Evolutionary conservation across 2,797 vertebrate species (phyloP), one percentile per base, ranked within the genome.

Genomic region (Merluccius polli): DNA sequence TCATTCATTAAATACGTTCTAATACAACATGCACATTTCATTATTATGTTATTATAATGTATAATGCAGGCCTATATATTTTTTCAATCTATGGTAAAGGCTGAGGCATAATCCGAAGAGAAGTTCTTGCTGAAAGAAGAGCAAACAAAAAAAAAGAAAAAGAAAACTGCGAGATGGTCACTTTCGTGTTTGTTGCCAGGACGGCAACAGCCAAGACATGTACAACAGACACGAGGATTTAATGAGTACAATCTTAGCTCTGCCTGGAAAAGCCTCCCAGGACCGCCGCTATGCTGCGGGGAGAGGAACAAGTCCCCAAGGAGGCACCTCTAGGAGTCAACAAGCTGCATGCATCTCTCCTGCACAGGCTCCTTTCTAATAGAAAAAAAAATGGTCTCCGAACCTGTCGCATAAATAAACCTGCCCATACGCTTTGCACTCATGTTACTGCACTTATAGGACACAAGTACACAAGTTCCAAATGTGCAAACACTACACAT

Each of bases 221-320:
- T 78, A 72, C 33, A 72, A 71, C 52, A 85, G 78, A 73, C 71
- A 67, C 68, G 67, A 52, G 33, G 73, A 73, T 78, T 76, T 92
- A 93, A 92, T 91, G 92, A 92, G 87, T 75, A 73, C 85, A 88
- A 87, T 83, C 87, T 77, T n/a, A 83, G 80, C n/a, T 16, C 77
- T 75, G 77, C 75, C 18, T 70, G 70, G 70, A 77, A 71, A 83
- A 82, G 85, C 84, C 91, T 89, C 87, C 15, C 44, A 79, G 89
- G 87, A 83, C 79, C 15, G 78, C 78, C 81, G 71, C 87, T 86
- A 89, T 69, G 71, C 83, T 77, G 85, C 81, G 67, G 79, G 74
- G 85, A 88, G 75, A 69, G 78, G 81, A 31, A 70, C 59, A 82
- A 79, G 63, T 81, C 90, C 85, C 88, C 7, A 7, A 10, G 10